These are phyloP conservation scores for Felis chaus DNA, from an alignment of 2,113 vertebrate genomes.

Conservation along the genomic window DNA sequence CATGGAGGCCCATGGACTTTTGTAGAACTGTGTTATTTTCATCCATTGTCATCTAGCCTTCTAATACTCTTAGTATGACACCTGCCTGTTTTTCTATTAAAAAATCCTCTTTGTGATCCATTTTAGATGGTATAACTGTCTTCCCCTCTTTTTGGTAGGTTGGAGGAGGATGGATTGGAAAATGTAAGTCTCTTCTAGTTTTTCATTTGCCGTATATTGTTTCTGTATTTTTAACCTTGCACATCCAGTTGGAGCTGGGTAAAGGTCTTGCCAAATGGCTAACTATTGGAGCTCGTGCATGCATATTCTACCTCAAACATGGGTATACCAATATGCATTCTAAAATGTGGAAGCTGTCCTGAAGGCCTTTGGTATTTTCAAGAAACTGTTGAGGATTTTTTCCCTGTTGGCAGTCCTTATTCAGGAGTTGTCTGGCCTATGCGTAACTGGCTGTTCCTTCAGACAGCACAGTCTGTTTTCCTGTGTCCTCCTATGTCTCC, in stretches of 20 bases:
- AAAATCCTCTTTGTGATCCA: background rate
- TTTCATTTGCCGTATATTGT: conserved; percentile 8
- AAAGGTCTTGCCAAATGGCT: background rate
- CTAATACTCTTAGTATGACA: background rate
- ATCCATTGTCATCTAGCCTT: background rate
- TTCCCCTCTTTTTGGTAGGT: conserved; percentile 84
- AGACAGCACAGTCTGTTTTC: background rate
- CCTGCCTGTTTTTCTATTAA: background rate
- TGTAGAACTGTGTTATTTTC: background rate
- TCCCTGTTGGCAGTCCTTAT: too few relatives aligned
- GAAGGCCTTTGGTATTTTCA: background rate
- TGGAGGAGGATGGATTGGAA: conserved; percentile 97
- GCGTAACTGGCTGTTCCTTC: background rate
- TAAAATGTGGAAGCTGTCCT: background rate
- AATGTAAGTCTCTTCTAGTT: conserved; percentile 90
- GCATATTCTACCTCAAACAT: background rate
- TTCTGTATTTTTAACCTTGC: conserved; percentile 5
- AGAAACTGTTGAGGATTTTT: background rate
- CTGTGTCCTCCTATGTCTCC: background rate
- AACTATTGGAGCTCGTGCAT: background rate
- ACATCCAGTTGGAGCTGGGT: background rate
- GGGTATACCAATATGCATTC: background rate
- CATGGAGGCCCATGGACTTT: background rate
- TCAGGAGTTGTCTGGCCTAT: background rate
- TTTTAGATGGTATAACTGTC: conserved; percentile 1